A percentile compares a stretch with the other conserved stretches of the same genome.
phyloP scores from a whole-genome alignment of 2,113 vertebrate species.

The Otocyon megalotis region DNA sequence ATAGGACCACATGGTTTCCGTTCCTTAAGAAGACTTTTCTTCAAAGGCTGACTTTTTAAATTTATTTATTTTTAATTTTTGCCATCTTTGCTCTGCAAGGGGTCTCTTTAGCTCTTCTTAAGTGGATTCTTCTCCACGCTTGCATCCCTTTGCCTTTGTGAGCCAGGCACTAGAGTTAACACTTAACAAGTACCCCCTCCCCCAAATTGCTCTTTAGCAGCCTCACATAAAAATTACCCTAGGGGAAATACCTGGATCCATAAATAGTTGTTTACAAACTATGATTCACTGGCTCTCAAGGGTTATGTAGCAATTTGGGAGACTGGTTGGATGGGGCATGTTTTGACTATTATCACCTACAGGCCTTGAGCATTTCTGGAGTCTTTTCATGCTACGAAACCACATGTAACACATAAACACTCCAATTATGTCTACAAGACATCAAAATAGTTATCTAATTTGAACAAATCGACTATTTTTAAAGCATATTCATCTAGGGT shows the following conservation, averaged over 20 bases:
- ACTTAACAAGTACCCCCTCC: background rate
- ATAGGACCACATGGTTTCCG: background rate
- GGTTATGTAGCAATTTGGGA: constrained; percentile 26
- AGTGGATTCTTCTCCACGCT: background rate
- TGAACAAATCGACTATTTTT: constrained; percentile 7
- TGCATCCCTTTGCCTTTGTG: background rate
- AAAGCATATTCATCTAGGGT: background rate
- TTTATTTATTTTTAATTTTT: background rate
- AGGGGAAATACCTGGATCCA: constrained; percentile 44
- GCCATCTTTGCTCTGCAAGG: background rate
- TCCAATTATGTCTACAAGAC: background rate
- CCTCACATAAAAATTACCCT: constrained; percentile 38
- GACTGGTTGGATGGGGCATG: constrained; percentile 9
- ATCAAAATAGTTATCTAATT: constrained; percentile 50
- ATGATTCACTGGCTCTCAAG: constrained; percentile 56
- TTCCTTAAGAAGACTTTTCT: constrained; percentile 10
- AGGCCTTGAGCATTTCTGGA: background rate
- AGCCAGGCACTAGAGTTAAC: constrained; percentile 2
- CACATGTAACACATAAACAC: background rate
- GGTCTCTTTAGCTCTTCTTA: background rate
- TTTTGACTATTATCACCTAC: constrained; percentile 43
- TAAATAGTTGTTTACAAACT: constrained; percentile 60
- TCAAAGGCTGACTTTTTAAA: background rate
- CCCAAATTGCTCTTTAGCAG: background rate
- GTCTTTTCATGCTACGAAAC: background rate